Percentiles rank a stretch among this genome's conserved stretches.
These are phyloP conservation scores for Daboia siamensis DNA, from an alignment of 2,113 vertebrate species.

Conservation along the genomic window DNA sequence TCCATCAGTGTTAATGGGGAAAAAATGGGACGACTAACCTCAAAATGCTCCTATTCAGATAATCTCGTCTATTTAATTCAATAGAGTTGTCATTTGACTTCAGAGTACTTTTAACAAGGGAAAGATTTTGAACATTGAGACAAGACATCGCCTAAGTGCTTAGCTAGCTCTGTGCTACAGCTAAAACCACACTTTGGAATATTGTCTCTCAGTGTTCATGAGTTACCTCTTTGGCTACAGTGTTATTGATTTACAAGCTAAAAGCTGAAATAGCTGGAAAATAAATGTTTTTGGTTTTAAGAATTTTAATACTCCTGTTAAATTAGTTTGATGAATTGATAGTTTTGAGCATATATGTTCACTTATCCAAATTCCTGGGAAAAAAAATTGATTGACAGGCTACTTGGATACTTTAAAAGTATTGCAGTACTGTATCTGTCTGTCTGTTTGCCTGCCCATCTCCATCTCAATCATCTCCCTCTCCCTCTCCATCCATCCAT, in stretches of 20 bases:
- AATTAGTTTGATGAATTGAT: neutral
- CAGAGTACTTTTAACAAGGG: neutral
- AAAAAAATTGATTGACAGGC: too few relatives aligned
- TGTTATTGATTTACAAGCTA: neutral
- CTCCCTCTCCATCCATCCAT: too few relatives aligned
- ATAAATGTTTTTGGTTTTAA: neutral
- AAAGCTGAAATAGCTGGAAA: neutral
- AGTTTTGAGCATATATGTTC: neutral
- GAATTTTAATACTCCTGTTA: neutral
- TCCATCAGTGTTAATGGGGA: neutral
- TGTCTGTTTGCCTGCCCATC: neutral
- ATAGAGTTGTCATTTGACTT: neutral
- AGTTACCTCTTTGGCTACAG: neutral
- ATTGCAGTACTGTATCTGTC: neutral
- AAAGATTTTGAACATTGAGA: neutral
- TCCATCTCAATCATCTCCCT: too few relatives aligned
- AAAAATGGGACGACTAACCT: neutral
- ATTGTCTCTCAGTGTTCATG: neutral
- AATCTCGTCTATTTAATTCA: neutral
- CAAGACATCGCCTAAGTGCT: too few relatives aligned
- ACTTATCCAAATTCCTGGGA: neutral
- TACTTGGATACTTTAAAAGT: neutral
- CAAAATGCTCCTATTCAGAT: neutral
- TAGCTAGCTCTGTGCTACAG: neutral
- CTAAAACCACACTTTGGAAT: neutral